Evolutionary conservation across 2,888 invertebrate species (phyloP).

Genomic region (Tenthredo distinguenda): DNA sequence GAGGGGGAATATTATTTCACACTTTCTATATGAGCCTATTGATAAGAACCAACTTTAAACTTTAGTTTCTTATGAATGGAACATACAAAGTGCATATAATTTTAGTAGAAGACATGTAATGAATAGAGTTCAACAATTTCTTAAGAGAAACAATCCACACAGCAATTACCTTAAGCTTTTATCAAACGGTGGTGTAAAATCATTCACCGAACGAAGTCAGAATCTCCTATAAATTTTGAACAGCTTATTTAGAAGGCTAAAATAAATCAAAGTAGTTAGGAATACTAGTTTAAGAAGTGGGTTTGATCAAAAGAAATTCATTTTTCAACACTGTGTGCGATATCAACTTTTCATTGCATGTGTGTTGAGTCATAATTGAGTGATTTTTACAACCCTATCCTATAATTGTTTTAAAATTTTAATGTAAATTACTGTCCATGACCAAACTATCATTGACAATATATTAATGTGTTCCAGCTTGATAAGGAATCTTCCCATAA

Average conservation of each 20-base stretch:
- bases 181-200: background rate
- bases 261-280: background rate
- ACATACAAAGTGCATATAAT: no score
- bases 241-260: background rate
- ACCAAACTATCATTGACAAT: background rate
- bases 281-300: background rate
- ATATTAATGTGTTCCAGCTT: conserved; percentile 66
- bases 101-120: no score
- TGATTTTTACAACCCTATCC: conserved; percentile 24
- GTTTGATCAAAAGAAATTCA: background rate
- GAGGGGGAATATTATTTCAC: no score
- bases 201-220: background rate
- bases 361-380: conserved; percentile 39
- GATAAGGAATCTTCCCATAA: conserved; percentile 71
- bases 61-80: no score
- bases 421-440: background rate
- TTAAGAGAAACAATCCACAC: no score
- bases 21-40: no score
- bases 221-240: background rate
- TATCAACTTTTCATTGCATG: conserved; percentile 35
- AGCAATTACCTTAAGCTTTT: no score
- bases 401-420: conserved; percentile 27
- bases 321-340: background rate
- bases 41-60: no score
- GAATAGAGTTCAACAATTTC: no score